These are phyloP conservation scores for Drosophila tristis DNA, from an alignment of 1,140 invertebrate species.

Conservation along the genomic window DNA sequence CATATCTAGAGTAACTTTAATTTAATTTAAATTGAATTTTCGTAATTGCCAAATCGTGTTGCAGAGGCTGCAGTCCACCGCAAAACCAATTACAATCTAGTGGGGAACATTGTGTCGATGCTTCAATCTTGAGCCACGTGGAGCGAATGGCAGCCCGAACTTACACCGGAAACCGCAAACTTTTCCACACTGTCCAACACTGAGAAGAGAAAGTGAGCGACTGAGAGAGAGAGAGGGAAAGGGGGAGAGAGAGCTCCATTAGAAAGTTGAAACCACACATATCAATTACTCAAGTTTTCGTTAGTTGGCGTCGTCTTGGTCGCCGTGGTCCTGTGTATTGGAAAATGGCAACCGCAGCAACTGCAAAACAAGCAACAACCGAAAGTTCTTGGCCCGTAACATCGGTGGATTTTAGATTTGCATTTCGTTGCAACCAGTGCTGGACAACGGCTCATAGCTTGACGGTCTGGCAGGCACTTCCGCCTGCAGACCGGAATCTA, in stretches of 20 bases:
- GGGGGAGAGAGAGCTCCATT: conserved; percentile 46
- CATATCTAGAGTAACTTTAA: background rate
- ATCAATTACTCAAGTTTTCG: conserved; percentile 77
- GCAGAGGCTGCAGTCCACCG: conserved; percentile 32
- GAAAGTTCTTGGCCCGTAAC: conserved; percentile 13
- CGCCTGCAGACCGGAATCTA: conserved; percentile 31
- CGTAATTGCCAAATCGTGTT: conserved; percentile 45
- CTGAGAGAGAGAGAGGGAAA: background rate
- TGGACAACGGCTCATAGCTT: conserved; percentile 55
- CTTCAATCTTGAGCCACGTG: conserved; percentile 30
- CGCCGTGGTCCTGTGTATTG: conserved; percentile 44
- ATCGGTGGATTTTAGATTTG: conserved; percentile 48
- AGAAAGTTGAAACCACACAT: conserved; percentile 72
- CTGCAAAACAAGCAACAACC: conserved; percentile 6
- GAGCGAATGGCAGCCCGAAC: conserved; percentile 19
- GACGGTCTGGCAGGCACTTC: conserved; percentile 50
- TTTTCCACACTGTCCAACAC: conserved; percentile 52
- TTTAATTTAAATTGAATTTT: conserved; percentile 40
- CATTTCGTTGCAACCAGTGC: conserved; percentile 14
- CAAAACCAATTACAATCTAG: conserved; percentile 55
- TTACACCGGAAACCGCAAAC: conserved; percentile 43
- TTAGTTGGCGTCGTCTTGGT: conserved; percentile 30
- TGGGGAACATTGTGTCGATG: conserved; percentile 36
- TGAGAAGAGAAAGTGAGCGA: background rate
- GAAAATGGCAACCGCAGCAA: conserved; percentile 61